These are phyloP conservation scores for Cyphomyrmex costatus DNA, from an alignment of 1,140 invertebrate species.

Conservation along the genomic window DNA sequence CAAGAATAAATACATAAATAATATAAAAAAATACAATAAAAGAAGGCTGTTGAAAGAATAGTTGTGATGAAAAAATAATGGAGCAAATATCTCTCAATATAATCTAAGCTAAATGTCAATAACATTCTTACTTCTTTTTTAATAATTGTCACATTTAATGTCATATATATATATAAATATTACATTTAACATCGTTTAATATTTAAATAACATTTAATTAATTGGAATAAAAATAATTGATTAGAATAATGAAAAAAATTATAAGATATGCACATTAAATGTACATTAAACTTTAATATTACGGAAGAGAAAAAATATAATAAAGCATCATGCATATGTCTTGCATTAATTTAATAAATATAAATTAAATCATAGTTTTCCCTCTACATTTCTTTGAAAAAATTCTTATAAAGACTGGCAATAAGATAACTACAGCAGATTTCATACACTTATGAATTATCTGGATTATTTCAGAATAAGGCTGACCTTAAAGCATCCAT, in stretches of 20 bases:
- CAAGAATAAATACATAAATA: background rate
- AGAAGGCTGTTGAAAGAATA: background rate
- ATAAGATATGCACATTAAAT: background rate
- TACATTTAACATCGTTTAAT: background rate
- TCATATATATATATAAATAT: background rate
- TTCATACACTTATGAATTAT: constrained; percentile 7
- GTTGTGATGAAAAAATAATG: background rate
- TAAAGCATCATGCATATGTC: constrained; percentile 1
- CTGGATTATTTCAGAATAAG: constrained; percentile 65
- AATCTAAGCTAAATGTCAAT: background rate
- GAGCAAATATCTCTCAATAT: background rate
- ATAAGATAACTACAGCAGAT: background rate
- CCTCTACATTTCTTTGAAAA: background rate
- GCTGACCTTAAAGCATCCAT: constrained; percentile 74
- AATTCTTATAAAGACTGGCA: constrained; percentile 11
- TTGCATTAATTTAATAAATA: constrained; percentile 17
- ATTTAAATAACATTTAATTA: background rate
- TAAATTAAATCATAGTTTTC: constrained; percentile 9
- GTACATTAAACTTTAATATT: background rate
- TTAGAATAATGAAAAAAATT: background rate
- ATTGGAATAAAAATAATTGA: background rate
- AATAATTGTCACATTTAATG: background rate
- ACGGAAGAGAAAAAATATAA: background rate
- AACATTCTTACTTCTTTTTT: background rate
- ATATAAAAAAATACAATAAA: background rate